Evolutionary conservation across 2,888 invertebrate genomes (phyloP).

Genomic region (Hybos culiciformis): DNA sequence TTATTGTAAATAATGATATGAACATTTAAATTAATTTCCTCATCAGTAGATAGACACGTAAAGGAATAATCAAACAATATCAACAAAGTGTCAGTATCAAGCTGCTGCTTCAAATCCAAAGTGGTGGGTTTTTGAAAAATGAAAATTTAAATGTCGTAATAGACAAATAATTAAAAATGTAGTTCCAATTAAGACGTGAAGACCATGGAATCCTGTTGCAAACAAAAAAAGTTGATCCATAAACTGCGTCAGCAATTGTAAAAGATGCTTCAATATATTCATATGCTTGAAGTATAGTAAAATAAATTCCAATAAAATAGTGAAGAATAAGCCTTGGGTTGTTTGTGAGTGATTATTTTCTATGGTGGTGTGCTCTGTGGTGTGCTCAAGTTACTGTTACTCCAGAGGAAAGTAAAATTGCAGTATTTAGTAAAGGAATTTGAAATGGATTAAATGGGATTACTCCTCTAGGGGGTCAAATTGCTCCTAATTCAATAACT

Average conservation of each 20-base stretch:
- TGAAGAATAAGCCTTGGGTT: slow-evolving; percentile 38
- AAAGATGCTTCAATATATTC: slow-evolving; percentile 54
- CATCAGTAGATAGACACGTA: slow-evolving; percentile 57
- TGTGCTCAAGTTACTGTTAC: slow-evolving; percentile 53
- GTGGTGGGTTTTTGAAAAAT: slow-evolving; percentile 43
- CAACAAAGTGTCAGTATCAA: slow-evolving; percentile 57
- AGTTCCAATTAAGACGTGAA: slow-evolving; percentile 54
- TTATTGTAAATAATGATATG: slow-evolving; percentile 52
- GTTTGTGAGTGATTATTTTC: slow-evolving; percentile 38
- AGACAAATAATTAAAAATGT: slow-evolving; percentile 41
- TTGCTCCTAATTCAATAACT: slow-evolving; percentile 42
- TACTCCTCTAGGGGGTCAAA: slow-evolving; percentile 56
- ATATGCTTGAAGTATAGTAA: slow-evolving; percentile 49
- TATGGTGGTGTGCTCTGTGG: slow-evolving; percentile 37
- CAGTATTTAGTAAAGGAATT: slow-evolving; percentile 58
- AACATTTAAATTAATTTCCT: slow-evolving; percentile 43
- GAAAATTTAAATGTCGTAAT: slow-evolving; percentile 37
- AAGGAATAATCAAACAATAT: slow-evolving; percentile 44
- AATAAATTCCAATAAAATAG: slow-evolving; percentile 49
- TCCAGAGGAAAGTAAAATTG: slow-evolving; percentile 57
- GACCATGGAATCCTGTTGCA: slow-evolving; percentile 62
- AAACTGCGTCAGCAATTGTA: slow-evolving; percentile 45
- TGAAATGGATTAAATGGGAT: slow-evolving; percentile 50
- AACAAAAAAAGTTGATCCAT: slow-evolving; percentile 58
- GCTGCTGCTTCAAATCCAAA: slow-evolving; percentile 52